A percentile compares a stretch with the other conserved stretches of the same genome.
phyloP scores from a whole-genome alignment of 2,113 vertebrate genomes.

The Sus scrofa region T2T-Sscrofa CM000830.6:108983501-108984000 shows the following conservation, averaged over 20 bases:
- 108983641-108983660: neutral
- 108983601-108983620: neutral
- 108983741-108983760: too few relatives aligned
- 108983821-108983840: too few relatives aligned
- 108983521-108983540: neutral
- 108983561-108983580: neutral
- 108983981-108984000: neutral
- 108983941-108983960: neutral
- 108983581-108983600: neutral
- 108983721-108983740: too few relatives aligned
- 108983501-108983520: neutral
- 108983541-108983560: neutral
- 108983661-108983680: neutral
- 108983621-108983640: neutral
- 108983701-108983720: too few relatives aligned
- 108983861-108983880: too few relatives aligned
- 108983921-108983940: neutral
- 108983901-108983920: neutral
- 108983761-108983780: too few relatives aligned
- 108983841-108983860: too few relatives aligned
- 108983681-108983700: too few relatives aligned
- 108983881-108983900: too few relatives aligned
- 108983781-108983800: too few relatives aligned
- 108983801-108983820: too few relatives aligned
- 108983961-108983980: neutral